Evolutionary conservation across 2,888 invertebrate genomes (phyloP).

Genomic region (Eueremaeus valkanovi): DNA sequence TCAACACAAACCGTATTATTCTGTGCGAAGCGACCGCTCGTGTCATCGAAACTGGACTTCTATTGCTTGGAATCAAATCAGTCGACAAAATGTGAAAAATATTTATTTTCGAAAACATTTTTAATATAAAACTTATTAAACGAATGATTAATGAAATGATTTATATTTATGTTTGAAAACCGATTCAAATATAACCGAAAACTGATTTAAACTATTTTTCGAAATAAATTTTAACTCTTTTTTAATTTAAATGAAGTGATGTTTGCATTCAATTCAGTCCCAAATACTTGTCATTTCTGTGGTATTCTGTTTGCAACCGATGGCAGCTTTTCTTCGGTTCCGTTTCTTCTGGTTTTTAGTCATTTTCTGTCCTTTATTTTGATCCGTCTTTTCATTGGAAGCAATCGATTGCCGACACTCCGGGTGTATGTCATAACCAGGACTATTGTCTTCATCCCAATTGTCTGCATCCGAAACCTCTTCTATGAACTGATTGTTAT

Average conservation of each 20-base stretch:
- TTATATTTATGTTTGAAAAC: neutral
- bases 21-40: constrained; percentile 87
- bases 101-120: too few species aligned
- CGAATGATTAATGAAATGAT: neutral
- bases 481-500: neutral
- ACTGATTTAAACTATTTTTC: neutral
- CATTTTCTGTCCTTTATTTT: neutral
- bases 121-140: neutral
- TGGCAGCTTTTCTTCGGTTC: constrained; percentile 17
- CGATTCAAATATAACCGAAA: too few species aligned
- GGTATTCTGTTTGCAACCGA: neutral
- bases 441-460: constrained; percentile 23
- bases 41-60: constrained; percentile 79
- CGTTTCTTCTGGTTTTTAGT: constrained; percentile 32
- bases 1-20: constrained; percentile 79
- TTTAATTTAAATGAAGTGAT: neutral
- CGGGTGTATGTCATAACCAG: neutral
- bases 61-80: constrained; percentile 84
- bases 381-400: neutral
- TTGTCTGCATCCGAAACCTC: neutral
- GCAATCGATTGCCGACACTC: neutral
- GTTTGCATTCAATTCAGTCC: neutral
- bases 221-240: neutral
- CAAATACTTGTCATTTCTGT: constrained; percentile 24
- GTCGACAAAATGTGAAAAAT: constrained; percentile 87